phyloP scores from a whole-genome alignment of 2,888 invertebrate genomes.

The Macaria liturata region DNA sequence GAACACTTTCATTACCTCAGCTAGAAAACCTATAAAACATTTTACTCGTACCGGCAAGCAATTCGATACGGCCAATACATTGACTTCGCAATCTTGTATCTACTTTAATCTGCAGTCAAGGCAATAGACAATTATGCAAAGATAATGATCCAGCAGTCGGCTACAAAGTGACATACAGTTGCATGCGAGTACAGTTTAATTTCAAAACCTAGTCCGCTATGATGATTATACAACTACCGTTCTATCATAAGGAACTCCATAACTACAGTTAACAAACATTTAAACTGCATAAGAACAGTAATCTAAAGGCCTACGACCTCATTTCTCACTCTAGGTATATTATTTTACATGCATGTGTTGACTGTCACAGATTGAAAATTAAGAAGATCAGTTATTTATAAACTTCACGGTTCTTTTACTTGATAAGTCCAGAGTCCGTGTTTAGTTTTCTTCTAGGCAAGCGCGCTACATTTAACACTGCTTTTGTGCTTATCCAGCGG shows the following conservation, averaged over 20 bases:
- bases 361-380: neutral
- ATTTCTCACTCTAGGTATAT: neutral
- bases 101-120: neutral
- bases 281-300: conserved; percentile 16
- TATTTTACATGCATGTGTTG: neutral
- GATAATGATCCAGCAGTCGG: neutral
- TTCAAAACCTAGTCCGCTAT: conserved; percentile 6
- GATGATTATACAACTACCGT: conserved; percentile 20
- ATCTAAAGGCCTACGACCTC: conserved; percentile 12
- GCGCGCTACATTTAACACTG: too few species aligned
- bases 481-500: too few species aligned
- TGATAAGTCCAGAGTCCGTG: too few species aligned
- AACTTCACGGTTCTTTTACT: too few species aligned
- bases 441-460: too few species aligned
- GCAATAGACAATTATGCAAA: neutral
- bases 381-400: too few species aligned
- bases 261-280: conserved; percentile 13
- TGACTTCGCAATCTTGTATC: too few species aligned
- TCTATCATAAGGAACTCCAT: conserved; percentile 19
- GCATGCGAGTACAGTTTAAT: conserved; percentile 13
- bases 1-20: too few species aligned
- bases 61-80: too few species aligned
- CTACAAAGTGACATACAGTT: conserved; percentile 15
- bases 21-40: too few species aligned
- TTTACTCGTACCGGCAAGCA: too few species aligned